phyloP scores from a whole-genome alignment of 2,888 invertebrate genomes.

The Antheraea yamamai region DNA sequence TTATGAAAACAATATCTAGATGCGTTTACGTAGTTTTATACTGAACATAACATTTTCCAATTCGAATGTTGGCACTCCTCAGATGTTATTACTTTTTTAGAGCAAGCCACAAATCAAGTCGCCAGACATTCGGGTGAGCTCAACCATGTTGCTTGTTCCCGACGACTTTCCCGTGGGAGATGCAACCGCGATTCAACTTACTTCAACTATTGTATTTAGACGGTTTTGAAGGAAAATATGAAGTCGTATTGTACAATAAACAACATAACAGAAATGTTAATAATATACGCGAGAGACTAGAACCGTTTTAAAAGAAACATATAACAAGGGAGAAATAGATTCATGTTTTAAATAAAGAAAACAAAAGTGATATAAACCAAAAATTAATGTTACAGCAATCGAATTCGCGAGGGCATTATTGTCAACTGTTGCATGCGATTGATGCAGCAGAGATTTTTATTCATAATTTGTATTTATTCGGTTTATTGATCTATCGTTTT shows the following conservation, averaged over 20 bases:
- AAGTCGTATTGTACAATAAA: background rate
- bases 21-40: constrained; percentile 30
- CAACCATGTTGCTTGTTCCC: constrained; percentile 59
- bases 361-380: background rate
- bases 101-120: constrained; percentile 65
- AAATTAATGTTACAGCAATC: too few relatives aligned
- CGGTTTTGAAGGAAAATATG: background rate
- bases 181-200: constrained; percentile 41
- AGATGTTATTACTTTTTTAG: constrained; percentile 49
- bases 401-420: too few relatives aligned
- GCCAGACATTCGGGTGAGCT: constrained; percentile 43
- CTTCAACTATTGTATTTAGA: background rate
- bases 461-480: too few relatives aligned
- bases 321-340: background rate
- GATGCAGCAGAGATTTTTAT: too few relatives aligned
- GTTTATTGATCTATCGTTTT: background rate
- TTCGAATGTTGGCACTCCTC: constrained; percentile 57
- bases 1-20: background rate
- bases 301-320: background rate
- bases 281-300: background rate
- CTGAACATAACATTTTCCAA: constrained; percentile 54
- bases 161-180: constrained; percentile 51
- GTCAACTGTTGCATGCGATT: too few relatives aligned
- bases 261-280: background rate
- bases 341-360: background rate